Evolutionary conservation across 2,113 vertebrate genomes (phyloP).

Genomic region (Litocranius walleri): DNA sequence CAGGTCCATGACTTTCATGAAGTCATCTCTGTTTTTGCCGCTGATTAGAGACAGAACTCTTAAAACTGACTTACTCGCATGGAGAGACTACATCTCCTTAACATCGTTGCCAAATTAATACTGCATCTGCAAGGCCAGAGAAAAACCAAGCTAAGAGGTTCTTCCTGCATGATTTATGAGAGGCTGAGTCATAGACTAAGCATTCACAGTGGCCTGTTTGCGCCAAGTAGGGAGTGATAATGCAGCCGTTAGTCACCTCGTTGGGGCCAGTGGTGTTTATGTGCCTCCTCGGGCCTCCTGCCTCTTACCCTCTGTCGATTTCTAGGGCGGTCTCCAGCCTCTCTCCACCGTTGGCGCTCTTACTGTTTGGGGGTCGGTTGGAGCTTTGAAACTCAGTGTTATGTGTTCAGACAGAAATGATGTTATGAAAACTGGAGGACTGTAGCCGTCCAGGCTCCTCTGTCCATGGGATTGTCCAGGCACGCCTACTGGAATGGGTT

Average conservation of each 20-base stretch:
- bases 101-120: neutral
- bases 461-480: neutral
- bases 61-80: neutral
- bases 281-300: neutral
- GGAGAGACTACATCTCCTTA: neutral
- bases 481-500: neutral
- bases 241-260: fast-evolving
- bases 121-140: slow-evolving; percentile 20
- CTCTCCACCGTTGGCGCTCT: neutral
- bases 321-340: neutral
- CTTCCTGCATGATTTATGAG: slow-evolving; percentile 50
- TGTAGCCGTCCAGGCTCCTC: neutral
- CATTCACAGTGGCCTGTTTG: slow-evolving; percentile 37
- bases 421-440: neutral
- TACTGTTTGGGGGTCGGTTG: neutral
- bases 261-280: neutral
- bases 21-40: neutral
- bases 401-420: neutral
- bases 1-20: neutral
- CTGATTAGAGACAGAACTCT: neutral
- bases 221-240: neutral
- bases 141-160: slow-evolving; percentile 13
- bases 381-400: neutral
- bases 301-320: neutral
- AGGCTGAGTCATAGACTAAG: slow-evolving; percentile 1